A percentile compares a stretch with the other conserved stretches of the same genome.
phyloP scores from a whole-genome alignment of 53 echinoderm and acorn worm genomes.

The Crossaster papposus region DNA sequence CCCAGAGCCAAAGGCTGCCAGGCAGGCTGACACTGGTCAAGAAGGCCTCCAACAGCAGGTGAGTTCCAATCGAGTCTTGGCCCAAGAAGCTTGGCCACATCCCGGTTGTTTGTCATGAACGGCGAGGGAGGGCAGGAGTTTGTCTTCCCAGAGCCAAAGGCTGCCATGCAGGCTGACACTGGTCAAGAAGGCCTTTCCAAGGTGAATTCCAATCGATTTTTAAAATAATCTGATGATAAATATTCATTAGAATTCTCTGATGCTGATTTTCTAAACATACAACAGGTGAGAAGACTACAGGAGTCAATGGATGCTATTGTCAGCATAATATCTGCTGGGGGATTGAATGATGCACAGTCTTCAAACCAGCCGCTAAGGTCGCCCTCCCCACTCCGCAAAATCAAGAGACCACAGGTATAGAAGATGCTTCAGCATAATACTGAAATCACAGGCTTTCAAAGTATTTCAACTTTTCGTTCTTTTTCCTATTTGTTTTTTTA shows the following conservation, averaged over 20 bases:
- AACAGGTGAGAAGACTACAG: conserved; percentile 75
- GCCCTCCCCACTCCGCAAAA: conserved; percentile 28
- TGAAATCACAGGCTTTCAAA: no score
- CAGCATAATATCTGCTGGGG: conserved; percentile 71
- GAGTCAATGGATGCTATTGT: conserved; percentile 81
- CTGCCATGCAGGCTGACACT: neutral
- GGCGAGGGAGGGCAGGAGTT: conserved; percentile 9
- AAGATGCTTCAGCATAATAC: no score
- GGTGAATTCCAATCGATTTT: neutral
- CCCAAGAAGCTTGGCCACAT: conserved; percentile 33
- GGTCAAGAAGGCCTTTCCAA: conserved; percentile 40
- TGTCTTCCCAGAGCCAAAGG: conserved; percentile 42
- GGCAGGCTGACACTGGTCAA: neutral
- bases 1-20: conserved; percentile 2
- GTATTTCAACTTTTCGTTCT: no score
- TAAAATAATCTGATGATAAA: neutral
- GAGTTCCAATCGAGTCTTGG: neutral
- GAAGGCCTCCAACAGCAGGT: conserved; percentile 61
- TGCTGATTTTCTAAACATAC: neutral
- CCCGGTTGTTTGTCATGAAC: conserved; percentile 24
- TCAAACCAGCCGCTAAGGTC: neutral
- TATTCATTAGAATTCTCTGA: neutral
- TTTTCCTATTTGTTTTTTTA: no score
- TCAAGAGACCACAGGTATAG: conserved; percentile 64
- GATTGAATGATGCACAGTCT: conserved; percentile 29